These are phyloP conservation scores for Coregonus ussuriensis DNA, from an alignment of 2,797 vertebrate species.

Conservation along the genomic window DNA sequence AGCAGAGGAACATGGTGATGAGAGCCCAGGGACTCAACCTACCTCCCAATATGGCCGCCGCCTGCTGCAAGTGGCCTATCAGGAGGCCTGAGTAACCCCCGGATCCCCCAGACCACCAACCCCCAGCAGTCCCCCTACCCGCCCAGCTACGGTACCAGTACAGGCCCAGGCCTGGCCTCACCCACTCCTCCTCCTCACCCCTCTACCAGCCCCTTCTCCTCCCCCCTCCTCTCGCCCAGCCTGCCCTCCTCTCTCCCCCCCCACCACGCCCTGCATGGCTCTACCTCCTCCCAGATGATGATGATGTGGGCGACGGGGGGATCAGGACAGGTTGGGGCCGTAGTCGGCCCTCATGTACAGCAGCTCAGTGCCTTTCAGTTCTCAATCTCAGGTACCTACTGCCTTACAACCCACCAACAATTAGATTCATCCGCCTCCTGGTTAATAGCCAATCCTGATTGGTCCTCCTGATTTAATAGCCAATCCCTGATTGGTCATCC, in stretches of 20 bases:
- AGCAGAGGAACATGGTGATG: constrained; percentile 92
- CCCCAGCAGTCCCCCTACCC: constrained; percentile 97
- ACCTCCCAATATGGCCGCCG: constrained; percentile 87
- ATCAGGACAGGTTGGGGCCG: constrained; percentile 75
- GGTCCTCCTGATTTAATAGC: too few species aligned
- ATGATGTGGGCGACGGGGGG: constrained; percentile 70
- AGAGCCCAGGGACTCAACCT: constrained; percentile 90
- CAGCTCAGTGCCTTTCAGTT: constrained; percentile 80
- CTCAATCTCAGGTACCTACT: constrained; percentile 80
- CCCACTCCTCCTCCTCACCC: constrained; percentile 56
- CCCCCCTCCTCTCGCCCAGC: constrained; percentile 72
- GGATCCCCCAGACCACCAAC: constrained; percentile 87
- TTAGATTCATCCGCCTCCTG: constrained; percentile 16
- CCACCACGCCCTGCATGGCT: constrained; percentile 74
- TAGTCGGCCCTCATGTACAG: constrained; percentile 78
- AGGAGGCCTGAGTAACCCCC: constrained; percentile 87
- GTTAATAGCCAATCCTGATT: too few species aligned
- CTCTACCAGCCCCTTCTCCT: constrained; percentile 73
- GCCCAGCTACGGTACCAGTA: constrained; percentile 98
- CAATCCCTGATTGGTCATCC: too few species aligned
- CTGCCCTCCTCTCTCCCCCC: constrained; percentile 67
- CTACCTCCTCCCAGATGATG: constrained; percentile 78
- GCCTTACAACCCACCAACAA: constrained; percentile 55
- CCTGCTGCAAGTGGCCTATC: constrained; percentile 80
- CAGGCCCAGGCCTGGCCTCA: constrained; percentile 70